Evolutionary conservation across 2,113 vertebrate genomes (phyloP), one percentile per base, ranked within the genome.

Genomic region (Manacus vitellinus): DNA sequence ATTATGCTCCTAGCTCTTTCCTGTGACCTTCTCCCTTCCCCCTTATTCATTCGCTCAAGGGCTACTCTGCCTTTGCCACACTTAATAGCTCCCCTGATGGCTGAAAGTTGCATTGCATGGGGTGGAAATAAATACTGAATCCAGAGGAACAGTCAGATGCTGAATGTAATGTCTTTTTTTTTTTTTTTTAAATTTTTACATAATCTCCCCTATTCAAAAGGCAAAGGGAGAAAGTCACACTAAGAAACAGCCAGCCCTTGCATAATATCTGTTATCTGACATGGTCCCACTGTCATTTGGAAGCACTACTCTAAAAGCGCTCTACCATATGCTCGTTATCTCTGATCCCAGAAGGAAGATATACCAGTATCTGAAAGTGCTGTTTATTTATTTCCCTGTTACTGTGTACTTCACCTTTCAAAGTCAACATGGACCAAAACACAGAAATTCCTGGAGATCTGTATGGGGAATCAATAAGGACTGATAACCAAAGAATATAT

Each of bases 11-110:
- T 17, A 84, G 22, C 24, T 88, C 55, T 87, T 85, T 91, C 52
- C 73, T 87, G 9, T 81, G 80, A 95, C 95, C 89, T 96, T 89
- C 76, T 95, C 61, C 27, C 33, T 95, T 67, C 43, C 24, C n/a
- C 43, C 35, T 74, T 67, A 51, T 9, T 58, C 43, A 8, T 74
- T 89, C 62, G 6, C 65, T 83, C 67, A 67, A 71, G 35, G 56
- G 7, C 72, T 84, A 44, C 8, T 83, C 58, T 91, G 16, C 39
- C 72, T 94, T 94, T 87, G 62, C 68, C 44, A 21, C 8, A 8
- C 46, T 92, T 81, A 81, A 58, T 85, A 90, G 58, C 62, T 79
- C 66, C 78, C 58, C 89, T 76, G 66, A 65, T 79, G 93, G 85
- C 41, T 79, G 22, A 41, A 41, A 43, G 71, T 68, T 85, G 84